Evolutionary conservation across 2,888 invertebrate species (phyloP), one percentile per base, ranked within the genome.

Genomic region (Agapostemon virescens): DNA sequence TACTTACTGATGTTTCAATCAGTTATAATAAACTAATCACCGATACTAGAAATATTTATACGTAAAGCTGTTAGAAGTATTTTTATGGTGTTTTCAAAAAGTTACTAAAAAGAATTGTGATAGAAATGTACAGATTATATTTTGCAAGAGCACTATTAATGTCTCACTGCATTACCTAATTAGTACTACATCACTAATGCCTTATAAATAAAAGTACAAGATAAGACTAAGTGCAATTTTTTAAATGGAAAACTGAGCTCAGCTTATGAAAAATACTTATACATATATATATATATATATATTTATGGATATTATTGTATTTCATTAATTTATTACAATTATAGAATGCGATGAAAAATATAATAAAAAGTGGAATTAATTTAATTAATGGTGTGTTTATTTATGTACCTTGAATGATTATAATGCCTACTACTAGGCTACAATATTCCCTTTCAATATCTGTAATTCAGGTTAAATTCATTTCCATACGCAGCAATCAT

Each of bases 161-260:
- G 15, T 52, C 40, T 49, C 33, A 20, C 17, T 61, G 49, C 20
- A 69, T 52, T n/a, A 68, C 38, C 30, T 69, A 69, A 49, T 23
- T 73, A 69, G 40, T 38, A 55, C 55, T 15, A 67, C 64, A 64
- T 70, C 26, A 20, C 55, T 69, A 72, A 81, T 80, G 61, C 68
- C 76, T 84, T 83, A 80, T 26, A 42, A 45, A 66, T 69, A 40
- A 80, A 71, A 84, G 76, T 80, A 84, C 84, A 84, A 80, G 69
- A 52, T 67, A 70, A 71, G 42, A 52, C 58, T 64, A 75, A 73
- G 69, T 79, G 84, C 81, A 79, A 83, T 72, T 83, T 52, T 45
- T 45, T 45, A 61, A 69, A 79, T n/a, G 26, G 23, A 69, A 69
- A 55, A 30, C 55, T 55, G 52, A 26, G 33, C 15, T 52, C 30